Conservation (phyloP, 2,888 invertebrate genomes). For the Erebia aethiops region DNA sequence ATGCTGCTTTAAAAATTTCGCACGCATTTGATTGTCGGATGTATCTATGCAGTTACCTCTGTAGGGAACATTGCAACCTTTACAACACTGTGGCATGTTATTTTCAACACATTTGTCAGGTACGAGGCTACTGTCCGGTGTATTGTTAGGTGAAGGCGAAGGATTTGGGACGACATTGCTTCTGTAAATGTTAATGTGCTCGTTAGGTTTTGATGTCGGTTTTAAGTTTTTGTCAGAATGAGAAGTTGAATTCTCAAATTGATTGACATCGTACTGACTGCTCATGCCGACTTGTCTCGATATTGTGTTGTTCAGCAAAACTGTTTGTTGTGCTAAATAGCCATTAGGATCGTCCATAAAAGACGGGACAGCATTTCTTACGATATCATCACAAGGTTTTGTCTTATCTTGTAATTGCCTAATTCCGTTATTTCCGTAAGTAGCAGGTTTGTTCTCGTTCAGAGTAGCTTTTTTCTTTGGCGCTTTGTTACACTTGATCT, state of each 20-base stretch:
- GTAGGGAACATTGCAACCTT: constrained; percentile 75
- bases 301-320: constrained; percentile 91
- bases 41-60: constrained; percentile 71
- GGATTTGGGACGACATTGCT: constrained; percentile 64
- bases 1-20: constrained; percentile 67
- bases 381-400: constrained; percentile 72
- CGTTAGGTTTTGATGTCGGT: constrained; percentile 53
- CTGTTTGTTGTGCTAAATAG: constrained; percentile 95
- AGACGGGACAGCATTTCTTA: constrained; percentile 86
- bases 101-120: constrained; percentile 65
- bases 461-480: constrained; percentile 75
- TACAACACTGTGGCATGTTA: constrained; percentile 72
- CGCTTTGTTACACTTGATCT: constrained; percentile 83
- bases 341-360: constrained; percentile 96
- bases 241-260: constrained; percentile 60
- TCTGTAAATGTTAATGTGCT: constrained; percentile 61
- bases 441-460: constrained; percentile 60
- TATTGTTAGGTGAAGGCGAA: constrained; percentile 71
- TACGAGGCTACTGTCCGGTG: constrained; percentile 75
- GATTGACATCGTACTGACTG: constrained; percentile 61
- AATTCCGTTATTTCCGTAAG: constrained; percentile 64
- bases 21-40: constrained; percentile 63
- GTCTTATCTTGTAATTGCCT: constrained; percentile 68
- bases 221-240: constrained; percentile 61
- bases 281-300: constrained; percentile 84